Evolutionary conservation across 2,888 invertebrate species (phyloP).

Genomic region (Coelogynopora nodosa): DNA sequence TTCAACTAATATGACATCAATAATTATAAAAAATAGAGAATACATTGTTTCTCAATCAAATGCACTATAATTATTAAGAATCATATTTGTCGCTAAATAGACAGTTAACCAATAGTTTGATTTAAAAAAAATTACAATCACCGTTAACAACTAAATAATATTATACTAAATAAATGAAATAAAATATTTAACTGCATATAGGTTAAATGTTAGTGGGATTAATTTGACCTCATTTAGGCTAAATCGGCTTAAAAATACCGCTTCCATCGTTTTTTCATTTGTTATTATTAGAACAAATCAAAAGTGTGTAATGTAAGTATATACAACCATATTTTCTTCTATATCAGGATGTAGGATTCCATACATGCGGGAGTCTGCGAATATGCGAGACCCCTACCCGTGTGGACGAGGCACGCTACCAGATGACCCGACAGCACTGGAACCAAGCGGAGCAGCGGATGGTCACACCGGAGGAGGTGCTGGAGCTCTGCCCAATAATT

Average conservation of each 20-base stretch:
- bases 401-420: conserved; percentile 61
- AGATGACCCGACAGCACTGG: conserved; percentile 60
- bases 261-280: background rate
- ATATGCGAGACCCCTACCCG: conserved; percentile 58
- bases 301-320: conserved; percentile 15
- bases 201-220: conserved; percentile 1
- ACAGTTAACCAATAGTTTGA: too few species aligned
- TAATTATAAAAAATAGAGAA: too few species aligned
- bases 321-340: background rate
- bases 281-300: conserved; percentile 28
- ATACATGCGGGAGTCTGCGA: conserved; percentile 61
- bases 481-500: conserved; percentile 58
- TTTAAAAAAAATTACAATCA: too few species aligned
- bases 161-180: too few species aligned
- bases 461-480: conserved; percentile 57
- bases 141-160: too few species aligned
- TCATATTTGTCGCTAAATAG: too few species aligned
- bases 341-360: conserved; percentile 59
- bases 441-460: conserved; percentile 56
- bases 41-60: too few species aligned
- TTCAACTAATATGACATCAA: too few species aligned
- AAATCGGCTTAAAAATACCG: too few species aligned
- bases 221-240: too few species aligned
- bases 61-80: too few species aligned
- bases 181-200: too few species aligned